phyloP scores from a whole-genome alignment of 2,113 vertebrate genomes.

The Morphnarchus princeps region DNA sequence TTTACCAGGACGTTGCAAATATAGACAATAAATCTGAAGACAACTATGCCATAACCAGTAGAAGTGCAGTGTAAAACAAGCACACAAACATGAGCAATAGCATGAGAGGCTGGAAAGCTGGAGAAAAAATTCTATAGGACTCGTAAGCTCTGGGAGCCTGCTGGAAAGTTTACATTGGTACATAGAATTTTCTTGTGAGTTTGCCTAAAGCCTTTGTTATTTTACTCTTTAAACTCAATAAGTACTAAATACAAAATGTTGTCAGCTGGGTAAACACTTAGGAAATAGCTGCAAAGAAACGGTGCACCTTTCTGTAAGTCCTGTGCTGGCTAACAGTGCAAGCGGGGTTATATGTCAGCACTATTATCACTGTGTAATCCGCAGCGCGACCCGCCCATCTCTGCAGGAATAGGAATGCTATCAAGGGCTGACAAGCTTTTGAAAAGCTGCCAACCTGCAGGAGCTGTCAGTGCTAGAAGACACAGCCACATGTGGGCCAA shows the following conservation, averaged over 20 bases:
- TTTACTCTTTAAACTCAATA: not conserved
- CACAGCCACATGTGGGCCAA: constrained; percentile 56
- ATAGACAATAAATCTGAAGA: not conserved
- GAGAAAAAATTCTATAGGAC: not conserved
- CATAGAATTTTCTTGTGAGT: not conserved
- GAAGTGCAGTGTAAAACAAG: not conserved
- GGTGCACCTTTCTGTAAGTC: not conserved
- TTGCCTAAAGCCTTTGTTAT: not conserved
- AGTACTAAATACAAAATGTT: not conserved
- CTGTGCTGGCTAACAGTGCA: not conserved
- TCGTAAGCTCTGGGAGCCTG: not conserved
- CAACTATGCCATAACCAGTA: not conserved
- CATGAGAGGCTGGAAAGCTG: not conserved
- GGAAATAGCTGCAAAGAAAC: not conserved
- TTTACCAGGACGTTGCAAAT: not conserved
- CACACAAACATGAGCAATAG: not conserved
- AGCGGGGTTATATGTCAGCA: not conserved
- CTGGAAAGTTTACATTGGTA: not conserved
- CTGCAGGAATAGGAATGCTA: constrained; percentile 42
- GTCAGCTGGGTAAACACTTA: not conserved
- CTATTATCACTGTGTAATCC: constrained; percentile 23
- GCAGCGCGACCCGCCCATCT: not conserved
- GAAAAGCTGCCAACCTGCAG: constrained; percentile 60
- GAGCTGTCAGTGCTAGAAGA: constrained; percentile 48
- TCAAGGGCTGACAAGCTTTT: constrained; percentile 57